Evolutionary conservation across 2,797 vertebrate genomes (phyloP), one percentile per base, ranked within the genome.

Genomic region (Craterocephalus amniculus): DNA sequence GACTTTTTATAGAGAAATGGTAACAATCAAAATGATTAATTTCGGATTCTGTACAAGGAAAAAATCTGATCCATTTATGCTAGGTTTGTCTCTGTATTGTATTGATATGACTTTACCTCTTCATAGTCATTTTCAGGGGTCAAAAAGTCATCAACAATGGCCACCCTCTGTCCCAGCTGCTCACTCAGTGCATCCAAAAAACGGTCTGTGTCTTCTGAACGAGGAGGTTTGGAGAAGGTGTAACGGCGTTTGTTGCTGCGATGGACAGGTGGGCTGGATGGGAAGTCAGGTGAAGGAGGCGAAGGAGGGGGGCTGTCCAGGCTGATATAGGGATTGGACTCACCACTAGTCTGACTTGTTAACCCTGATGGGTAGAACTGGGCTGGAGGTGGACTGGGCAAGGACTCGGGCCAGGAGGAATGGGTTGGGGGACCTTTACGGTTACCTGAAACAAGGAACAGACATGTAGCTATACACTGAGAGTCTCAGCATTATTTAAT

Each of bases 121-220:
- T 99, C 98, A 0, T 99, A 99, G 87, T 99, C 97, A 0, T 99
- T 99, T 83, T 99, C 98, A 0, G 97, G 96, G n/a, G 94, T 96
- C 77, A 99, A 93, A 86, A 98, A 99, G 57, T 99, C 97, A 11
- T 99, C 97, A 24, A 96, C 93, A 0, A 96, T 92, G 74, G 96
- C 91, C 83, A 97, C 93, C 10, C 94, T 92, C 81, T 98, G 96
- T 0, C 97, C 97, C 79, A 99, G 90, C 88, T 99, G 97, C 87
- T 98, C 96, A 0, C 95, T 98, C 63, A 99, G 94, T 0, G 94
- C 96, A 0, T 98, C 96, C 90, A 99, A 93, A 85, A 99, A 99
- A n/a, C 95, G 95, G 71, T 99, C 97, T 0, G 98, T 98, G 90
- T 99, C 98, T 0, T 94, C 94, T 72, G 95, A 98, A 27, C 94